Percentiles rank a stretch among this genome's conserved stretches.
phyloP scores from a whole-genome alignment of 2,888 invertebrate genomes.

The Proisotoma minuta region DNA sequence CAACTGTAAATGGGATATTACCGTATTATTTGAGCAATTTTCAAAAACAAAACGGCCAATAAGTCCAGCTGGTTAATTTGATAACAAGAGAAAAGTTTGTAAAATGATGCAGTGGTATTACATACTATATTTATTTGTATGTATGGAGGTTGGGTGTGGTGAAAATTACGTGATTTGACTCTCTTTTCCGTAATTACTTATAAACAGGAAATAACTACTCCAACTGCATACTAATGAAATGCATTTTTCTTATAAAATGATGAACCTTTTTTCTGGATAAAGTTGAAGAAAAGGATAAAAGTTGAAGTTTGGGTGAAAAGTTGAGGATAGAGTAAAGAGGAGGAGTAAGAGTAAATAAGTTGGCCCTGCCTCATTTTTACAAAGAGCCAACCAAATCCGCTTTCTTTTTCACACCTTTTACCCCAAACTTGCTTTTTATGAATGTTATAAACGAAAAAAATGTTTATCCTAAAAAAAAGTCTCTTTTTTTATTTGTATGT shows the following conservation, averaged over 20 bases:
- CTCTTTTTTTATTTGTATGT: not conserved
- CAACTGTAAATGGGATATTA: not conserved
- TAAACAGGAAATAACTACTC: slow-evolving; percentile 1
- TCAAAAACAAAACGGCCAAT: not conserved
- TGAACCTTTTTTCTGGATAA: not conserved
- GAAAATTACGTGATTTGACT: slow-evolving; percentile 10
- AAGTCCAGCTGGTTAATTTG: slow-evolving; percentile 2
- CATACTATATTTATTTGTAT: too few relatives aligned
- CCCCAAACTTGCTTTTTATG: not conserved
- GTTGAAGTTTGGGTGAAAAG: not conserved
- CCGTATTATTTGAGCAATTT: not conserved
- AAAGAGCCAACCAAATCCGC: not conserved
- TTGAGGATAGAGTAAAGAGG: not conserved
- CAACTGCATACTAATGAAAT: slow-evolving; percentile 4
- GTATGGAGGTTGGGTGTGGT: not conserved
- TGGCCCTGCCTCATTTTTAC: not conserved
- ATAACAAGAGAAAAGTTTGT: not conserved
- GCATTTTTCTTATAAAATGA: not conserved
- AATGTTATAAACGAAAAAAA: too few relatives aligned
- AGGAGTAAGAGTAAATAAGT: not conserved
- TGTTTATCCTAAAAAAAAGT: not conserved
- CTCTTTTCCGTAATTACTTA: slow-evolving; percentile 3
- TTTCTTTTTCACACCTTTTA: slow-evolving; percentile 1
- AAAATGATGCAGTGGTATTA: not conserved
- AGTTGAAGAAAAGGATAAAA: not conserved